Base-by-base conservation (phyloP, 2,113 vertebrate species). In the Anoplopoma fimbria region DNA sequence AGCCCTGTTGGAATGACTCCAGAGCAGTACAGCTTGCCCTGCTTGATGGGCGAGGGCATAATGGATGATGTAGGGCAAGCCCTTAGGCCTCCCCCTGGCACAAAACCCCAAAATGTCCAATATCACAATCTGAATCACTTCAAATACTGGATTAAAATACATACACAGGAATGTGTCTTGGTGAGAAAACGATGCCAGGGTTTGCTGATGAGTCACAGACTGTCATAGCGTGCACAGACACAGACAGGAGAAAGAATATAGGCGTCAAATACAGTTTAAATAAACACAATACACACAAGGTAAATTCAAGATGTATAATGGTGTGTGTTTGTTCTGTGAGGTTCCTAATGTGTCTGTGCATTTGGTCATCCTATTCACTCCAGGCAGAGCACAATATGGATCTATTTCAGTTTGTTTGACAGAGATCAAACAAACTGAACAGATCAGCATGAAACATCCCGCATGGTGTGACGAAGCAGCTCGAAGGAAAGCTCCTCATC, bases 1-100 rank as follows among this genome's bases (percentile, higher is more conserved):
- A 91, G 89, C 86, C 87, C 88, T 72, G 75, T 89, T 90, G 91
- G 87, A 88, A 60, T 40, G 79, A 81, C 67, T 90, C 91, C 91
- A 90, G 79, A 78, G 76, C 81, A 58, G 86, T 75, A 62, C 89
- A 85, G 90, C 86, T 91, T 89, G 88, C 86, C 74, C 63, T 87
- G 77, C 69, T 88, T 87, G 87, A 88, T 89, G 90, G 84, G 86
- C 87, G 36, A 89, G 89, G 88, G 88, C 89, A 93, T 87, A 93
- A 90, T 90, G 92, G 74, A 81, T 88, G 89, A 91, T 91, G 92
- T 92, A 90, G 92, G 87, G 92, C 89, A 89, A 93, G 90, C 87
- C 87, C 91, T 89, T 70, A 88, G 83, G 81, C 92, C 87, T 80
- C 89, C 82, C 70, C 65, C 84, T 82, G 90, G 82, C 89, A 89